A percentile compares a stretch with the other conserved stretches of the same genome.
Conservation (phyloP, 2,113 vertebrate genomes). For the Crotalus tigris region DNA sequence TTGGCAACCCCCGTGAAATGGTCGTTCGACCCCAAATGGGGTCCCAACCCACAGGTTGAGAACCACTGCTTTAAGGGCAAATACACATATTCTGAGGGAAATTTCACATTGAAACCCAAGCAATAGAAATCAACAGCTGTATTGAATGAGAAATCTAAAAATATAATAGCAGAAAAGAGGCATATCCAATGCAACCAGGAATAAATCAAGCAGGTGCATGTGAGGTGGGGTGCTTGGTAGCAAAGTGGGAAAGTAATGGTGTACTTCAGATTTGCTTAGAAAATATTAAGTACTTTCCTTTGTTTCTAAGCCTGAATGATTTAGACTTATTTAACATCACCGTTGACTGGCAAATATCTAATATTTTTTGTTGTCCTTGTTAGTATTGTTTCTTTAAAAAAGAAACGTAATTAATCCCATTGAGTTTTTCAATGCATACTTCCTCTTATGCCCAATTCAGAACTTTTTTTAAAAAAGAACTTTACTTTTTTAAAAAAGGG, state of each 20-base stretch:
- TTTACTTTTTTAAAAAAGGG: background rate
- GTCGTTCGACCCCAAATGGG: too few species aligned
- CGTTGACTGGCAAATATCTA: background rate
- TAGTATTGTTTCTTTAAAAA: background rate
- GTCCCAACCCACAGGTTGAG: too few species aligned
- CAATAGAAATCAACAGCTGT: background rate
- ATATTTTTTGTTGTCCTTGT: background rate
- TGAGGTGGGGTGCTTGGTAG: background rate
- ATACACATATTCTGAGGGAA: background rate
- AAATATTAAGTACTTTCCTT: background rate
- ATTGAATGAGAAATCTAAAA: background rate
- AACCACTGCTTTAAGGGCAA: background rate
- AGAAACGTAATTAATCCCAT: background rate
- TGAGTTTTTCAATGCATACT: background rate
- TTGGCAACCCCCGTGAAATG: too few species aligned
- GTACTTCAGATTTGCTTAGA: background rate
- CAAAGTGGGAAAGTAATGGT: background rate
- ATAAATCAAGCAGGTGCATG: background rate
- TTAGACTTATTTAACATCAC: background rate
- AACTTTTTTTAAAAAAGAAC: background rate
- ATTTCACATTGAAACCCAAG: background rate
- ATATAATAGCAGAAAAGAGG: background rate
- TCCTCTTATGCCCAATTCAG: background rate
- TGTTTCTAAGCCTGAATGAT: background rate
- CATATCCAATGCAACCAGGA: background rate